Percentiles rank a stretch among this genome's conserved stretches.
phyloP scores from a whole-genome alignment of 2,113 vertebrate species.

The Myrmophylax atrothorax region DNA sequence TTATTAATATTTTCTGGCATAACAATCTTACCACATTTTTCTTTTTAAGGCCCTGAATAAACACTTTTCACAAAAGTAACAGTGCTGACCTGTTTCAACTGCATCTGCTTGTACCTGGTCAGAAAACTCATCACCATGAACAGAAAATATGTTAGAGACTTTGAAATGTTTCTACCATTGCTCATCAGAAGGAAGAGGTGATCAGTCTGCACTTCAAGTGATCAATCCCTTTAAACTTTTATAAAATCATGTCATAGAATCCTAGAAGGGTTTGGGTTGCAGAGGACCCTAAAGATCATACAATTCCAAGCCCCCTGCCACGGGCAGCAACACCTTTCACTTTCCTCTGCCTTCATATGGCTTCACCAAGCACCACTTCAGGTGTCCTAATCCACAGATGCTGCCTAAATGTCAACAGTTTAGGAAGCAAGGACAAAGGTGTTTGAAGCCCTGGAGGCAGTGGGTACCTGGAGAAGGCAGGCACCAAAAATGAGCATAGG shows the following conservation, averaged over 20 bases:
- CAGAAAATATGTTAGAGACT: background rate
- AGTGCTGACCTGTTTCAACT: conserved; percentile 29
- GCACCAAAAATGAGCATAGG: background rate
- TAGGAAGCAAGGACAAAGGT: background rate
- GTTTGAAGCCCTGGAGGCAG: background rate
- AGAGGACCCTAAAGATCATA: background rate
- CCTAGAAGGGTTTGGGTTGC: background rate
- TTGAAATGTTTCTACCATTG: background rate
- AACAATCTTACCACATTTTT: conserved; percentile 81
- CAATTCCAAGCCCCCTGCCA: background rate
- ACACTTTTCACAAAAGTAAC: conserved; percentile 32
- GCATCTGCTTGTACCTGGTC: background rate
- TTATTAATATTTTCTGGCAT: conserved; percentile 84
- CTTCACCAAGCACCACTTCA: background rate
- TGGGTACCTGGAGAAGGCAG: background rate
- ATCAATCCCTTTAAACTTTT: background rate
- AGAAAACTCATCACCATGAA: background rate
- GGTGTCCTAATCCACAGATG: background rate
- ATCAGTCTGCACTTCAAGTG: background rate
- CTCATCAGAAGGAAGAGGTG: background rate
- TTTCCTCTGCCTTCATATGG: background rate
- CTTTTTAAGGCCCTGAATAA: conserved; percentile 63
- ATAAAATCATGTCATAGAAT: rapidly evolving
- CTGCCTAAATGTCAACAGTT: background rate
- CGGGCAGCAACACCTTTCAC: background rate